A percentile compares a stretch with the other conserved stretches of the same genome.
These are phyloP conservation scores for Karalla daura DNA, from an alignment of 2,797 vertebrate genomes.

Conservation along the genomic window DNA sequence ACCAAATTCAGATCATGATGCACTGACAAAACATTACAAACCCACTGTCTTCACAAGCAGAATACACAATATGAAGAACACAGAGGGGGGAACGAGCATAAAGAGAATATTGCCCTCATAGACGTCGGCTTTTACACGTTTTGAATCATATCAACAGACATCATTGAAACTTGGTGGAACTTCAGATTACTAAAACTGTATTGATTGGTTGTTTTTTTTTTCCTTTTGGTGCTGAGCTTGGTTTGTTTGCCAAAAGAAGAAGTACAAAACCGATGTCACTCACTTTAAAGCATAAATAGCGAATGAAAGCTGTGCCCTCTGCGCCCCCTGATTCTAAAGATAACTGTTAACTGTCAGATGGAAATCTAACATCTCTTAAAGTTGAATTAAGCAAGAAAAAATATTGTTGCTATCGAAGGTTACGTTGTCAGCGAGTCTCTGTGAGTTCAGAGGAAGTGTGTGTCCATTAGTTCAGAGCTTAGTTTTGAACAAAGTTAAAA, in stretches of 20 bases:
- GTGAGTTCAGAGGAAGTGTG: not conserved
- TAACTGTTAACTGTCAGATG: not conserved
- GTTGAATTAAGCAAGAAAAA: not conserved
- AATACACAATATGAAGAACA: not conserved
- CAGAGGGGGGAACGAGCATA: not conserved
- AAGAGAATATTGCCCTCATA: not conserved
- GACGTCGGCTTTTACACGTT: slow-evolving; percentile 5
- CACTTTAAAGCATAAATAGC: slow-evolving; percentile 16
- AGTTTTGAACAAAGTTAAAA: slow-evolving; percentile 20
- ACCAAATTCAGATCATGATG: slow-evolving; percentile 25
- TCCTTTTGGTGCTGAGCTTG: not conserved
- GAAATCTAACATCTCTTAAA: not conserved
- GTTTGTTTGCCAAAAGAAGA: slow-evolving; percentile 1
- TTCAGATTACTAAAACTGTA: no score
- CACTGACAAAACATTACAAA: slow-evolving; percentile 19
- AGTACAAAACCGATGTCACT: slow-evolving; percentile 2
- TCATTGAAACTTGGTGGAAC: slow-evolving; percentile 11
- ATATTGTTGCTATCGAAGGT: no score
- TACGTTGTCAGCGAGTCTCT: not conserved
- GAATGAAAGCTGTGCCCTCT: not conserved
- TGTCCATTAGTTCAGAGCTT: slow-evolving; percentile 9
- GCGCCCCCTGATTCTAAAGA: slow-evolving; percentile 6
- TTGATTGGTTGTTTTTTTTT: no score
- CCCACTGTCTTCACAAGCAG: slow-evolving; percentile 2
- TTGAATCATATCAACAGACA: slow-evolving; percentile 3